Conservation (phyloP, 2,888 invertebrate species). For the Sialis fuliginosa region DNA sequence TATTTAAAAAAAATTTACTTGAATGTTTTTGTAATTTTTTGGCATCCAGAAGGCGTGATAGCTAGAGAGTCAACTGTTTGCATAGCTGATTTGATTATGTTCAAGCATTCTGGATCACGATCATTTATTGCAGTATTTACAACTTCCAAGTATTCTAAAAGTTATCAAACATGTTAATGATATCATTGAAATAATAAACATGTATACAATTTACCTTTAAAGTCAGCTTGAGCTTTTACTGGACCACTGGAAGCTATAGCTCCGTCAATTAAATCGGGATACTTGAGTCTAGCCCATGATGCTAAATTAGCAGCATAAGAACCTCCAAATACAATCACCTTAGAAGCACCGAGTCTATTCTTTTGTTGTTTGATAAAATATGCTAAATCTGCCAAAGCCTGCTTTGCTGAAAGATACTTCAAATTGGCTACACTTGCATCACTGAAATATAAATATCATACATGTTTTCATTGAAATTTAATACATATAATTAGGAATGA, state of each 20-base stretch:
- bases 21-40: too few species aligned
- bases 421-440: slow-evolving; percentile 18
- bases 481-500: too few species aligned
- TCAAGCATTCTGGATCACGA: slow-evolving; percentile 25
- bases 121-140: slow-evolving; percentile 27
- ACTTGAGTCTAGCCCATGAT: slow-evolving; percentile 36
- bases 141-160: slow-evolving; percentile 35
- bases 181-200: background rate
- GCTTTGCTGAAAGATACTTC: slow-evolving; percentile 23
- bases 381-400: slow-evolving; percentile 26
- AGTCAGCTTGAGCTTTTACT: slow-evolving; percentile 34
- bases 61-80: slow-evolving; percentile 19
- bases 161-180: background rate
- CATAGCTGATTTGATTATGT: slow-evolving; percentile 25
- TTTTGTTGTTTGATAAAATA: slow-evolving; percentile 20
- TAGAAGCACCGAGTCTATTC: slow-evolving; percentile 7
- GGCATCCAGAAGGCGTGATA: slow-evolving; percentile 7
- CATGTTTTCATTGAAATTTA: too few species aligned
- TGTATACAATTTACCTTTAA: slow-evolving; percentile 25
- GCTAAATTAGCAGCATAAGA: slow-evolving; percentile 42
- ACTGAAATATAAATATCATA: slow-evolving; percentile 8
- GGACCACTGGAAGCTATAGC: slow-evolving; percentile 42
- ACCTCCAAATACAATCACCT: slow-evolving; percentile 32
- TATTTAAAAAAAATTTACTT: too few species aligned
- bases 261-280: slow-evolving; percentile 38